These are phyloP conservation scores for Littorina saxatilis DNA, from an alignment of 1,140 invertebrate genomes.

Conservation along the genomic window DNA sequence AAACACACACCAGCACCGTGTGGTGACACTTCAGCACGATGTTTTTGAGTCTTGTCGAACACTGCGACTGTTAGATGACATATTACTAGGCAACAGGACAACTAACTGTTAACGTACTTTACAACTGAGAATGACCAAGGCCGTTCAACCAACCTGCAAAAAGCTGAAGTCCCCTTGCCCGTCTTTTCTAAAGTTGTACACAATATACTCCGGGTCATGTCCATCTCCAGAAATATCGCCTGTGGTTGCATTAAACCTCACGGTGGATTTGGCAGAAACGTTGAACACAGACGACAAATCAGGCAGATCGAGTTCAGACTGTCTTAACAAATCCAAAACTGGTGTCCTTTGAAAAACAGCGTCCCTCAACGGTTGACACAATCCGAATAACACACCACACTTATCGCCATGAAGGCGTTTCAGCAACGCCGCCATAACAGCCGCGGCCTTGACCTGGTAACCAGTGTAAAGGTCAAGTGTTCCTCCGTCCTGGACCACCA, in stretches of 20 bases:
- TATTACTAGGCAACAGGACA: too few species aligned
- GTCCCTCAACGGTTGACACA: neutral
- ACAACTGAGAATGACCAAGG: too few species aligned
- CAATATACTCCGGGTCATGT: neutral
- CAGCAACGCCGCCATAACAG: slow-evolving; percentile 21
- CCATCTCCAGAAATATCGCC: neutral
- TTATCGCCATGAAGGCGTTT: neutral
- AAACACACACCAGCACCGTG: neutral
- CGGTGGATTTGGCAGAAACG: neutral
- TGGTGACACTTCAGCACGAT: too few species aligned
- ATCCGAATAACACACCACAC: neutral
- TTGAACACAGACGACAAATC: neutral
- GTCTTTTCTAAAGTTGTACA: slow-evolving; percentile 5
- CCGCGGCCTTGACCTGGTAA: neutral
- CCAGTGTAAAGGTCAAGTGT: neutral
- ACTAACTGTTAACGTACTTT: too few species aligned
- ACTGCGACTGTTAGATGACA: too few species aligned
- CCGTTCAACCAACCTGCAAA: neutral
- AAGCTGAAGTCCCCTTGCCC: neutral
- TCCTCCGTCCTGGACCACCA: neutral
- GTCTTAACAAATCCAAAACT: neutral
- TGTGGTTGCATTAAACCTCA: neutral
- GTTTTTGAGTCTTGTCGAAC: too few species aligned
- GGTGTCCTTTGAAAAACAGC: neutral
- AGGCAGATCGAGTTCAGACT: neutral